Conservation (phyloP, 1,140 invertebrate genomes). For the Leptinotarsa undecemlineata region DNA sequence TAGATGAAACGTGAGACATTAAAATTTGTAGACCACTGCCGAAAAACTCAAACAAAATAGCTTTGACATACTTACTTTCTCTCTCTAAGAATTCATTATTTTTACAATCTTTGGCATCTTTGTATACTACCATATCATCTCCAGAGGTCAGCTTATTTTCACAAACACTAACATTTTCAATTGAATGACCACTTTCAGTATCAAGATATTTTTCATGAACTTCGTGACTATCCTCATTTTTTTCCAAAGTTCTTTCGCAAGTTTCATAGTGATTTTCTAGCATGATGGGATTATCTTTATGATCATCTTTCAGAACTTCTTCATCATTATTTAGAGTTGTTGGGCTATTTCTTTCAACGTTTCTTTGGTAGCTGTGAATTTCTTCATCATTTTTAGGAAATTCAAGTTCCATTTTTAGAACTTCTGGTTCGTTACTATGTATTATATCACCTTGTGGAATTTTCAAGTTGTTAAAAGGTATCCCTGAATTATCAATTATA, state of each 20-base stretch:
- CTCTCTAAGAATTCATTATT: too few relatives aligned
- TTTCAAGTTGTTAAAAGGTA: too few relatives aligned
- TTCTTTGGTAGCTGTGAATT: not conserved
- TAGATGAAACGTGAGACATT: too few relatives aligned
- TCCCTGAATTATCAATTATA: too few relatives aligned
- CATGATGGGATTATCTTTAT: not conserved
- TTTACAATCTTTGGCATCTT: slow-evolving; percentile 8
- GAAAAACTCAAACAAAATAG: too few relatives aligned
- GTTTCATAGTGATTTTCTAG: not conserved
- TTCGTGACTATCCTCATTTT: too few relatives aligned
- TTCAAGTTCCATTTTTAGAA: slow-evolving; percentile 12
- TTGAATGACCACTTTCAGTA: not conserved
- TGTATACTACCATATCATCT: not conserved
- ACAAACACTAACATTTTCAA: not conserved
- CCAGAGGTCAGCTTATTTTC: slow-evolving; percentile 5
- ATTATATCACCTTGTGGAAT: too few relatives aligned
- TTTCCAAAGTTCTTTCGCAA: too few relatives aligned
- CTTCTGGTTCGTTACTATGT: slow-evolving; percentile 24
- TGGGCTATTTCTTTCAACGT: slow-evolving; percentile 1
- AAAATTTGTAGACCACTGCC: too few relatives aligned
- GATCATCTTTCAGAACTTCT: not conserved
- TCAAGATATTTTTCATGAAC: not conserved
- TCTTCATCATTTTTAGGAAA: not conserved
- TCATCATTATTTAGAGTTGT: not conserved
- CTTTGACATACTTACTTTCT: too few relatives aligned